Percentiles rank a stretch among this genome's conserved stretches.
phyloP scores from a whole-genome alignment of 2,888 invertebrate genomes.

The Protophormia terraenovae region DNA sequence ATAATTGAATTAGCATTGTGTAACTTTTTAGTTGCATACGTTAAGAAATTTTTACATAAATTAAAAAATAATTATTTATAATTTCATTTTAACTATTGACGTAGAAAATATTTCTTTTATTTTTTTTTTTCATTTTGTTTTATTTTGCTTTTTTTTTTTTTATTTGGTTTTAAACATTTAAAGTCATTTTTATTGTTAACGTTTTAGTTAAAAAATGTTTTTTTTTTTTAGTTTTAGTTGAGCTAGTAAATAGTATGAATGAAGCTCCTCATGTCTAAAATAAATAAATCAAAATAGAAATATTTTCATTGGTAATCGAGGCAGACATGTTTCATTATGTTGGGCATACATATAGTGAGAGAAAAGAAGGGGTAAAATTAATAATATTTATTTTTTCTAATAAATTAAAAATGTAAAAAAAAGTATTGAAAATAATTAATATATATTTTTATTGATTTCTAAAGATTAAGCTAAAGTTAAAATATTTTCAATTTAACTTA shows the following conservation, averaged over 20 bases:
- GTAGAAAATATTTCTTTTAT: slow-evolving; percentile 40
- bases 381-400: too few relatives aligned
- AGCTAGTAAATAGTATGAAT: too few relatives aligned
- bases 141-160: background rate
- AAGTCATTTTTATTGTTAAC: background rate
- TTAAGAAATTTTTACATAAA: background rate
- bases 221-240: slow-evolving; percentile 12
- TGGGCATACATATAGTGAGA: background rate
- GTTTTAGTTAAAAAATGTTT: background rate
- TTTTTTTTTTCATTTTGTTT: background rate
- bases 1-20: slow-evolving; percentile 32
- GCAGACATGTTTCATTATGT: slow-evolving; percentile 21
- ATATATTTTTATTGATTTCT: too few relatives aligned
- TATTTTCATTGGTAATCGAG: slow-evolving; percentile 26
- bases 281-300: slow-evolving; percentile 41
- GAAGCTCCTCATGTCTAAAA: slow-evolving; percentile 31
- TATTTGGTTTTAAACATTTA: background rate
- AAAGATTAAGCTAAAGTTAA: too few relatives aligned
- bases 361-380: background rate
- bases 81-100: slow-evolving; percentile 33
- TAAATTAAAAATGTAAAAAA: too few relatives aligned
- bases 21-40: slow-evolving; percentile 25
- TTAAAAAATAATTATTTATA: slow-evolving; percentile 24
- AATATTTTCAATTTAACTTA: too few relatives aligned
- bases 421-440: too few relatives aligned